Conservation (phyloP, 2,113 vertebrate species). For the Poeciliopsis turrubarensis region DNA sequence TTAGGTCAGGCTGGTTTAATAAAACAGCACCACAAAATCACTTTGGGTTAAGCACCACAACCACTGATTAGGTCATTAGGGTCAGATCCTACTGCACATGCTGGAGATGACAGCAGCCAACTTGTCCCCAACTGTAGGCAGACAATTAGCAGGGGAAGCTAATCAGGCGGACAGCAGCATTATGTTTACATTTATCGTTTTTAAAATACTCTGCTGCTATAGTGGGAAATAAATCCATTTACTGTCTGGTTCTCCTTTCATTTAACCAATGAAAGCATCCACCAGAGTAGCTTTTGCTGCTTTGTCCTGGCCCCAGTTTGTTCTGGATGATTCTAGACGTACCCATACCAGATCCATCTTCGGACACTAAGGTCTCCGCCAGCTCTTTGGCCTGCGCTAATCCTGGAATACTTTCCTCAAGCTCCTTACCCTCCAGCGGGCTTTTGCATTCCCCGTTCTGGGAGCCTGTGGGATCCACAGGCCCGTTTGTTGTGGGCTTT, state of each 20-base stretch:
- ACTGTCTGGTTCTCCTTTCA: not conserved
- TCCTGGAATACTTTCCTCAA: conserved; percentile 85
- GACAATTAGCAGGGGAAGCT: conserved; percentile 58
- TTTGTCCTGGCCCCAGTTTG: conserved; percentile 24
- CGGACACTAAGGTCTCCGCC: conserved; percentile 90
- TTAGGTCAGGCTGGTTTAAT: not conserved
- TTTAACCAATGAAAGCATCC: conserved; percentile 43
- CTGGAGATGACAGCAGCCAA: conserved; percentile 12
- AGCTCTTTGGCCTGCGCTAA: conserved; percentile 96
- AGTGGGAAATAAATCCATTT: not conserved
- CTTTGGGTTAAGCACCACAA: conserved; percentile 29
- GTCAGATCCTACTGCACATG: conserved; percentile 29
- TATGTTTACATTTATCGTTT: not conserved
- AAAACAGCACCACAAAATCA: conserved; percentile 21
- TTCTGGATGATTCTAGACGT: conserved; percentile 55
- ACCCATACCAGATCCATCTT: conserved; percentile 90
- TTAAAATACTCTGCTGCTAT: not conserved
- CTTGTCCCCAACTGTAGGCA: conserved; percentile 45
- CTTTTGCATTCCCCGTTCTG: conserved; percentile 80
- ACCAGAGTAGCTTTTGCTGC: conserved; percentile 60
- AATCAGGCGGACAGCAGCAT: conserved; percentile 58
- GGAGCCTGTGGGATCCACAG: conserved; percentile 50
- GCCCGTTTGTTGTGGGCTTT: conserved; percentile 70
- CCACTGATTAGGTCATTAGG: conserved; percentile 20
- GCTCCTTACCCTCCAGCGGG: conserved; percentile 81